Percentiles rank a stretch among this genome's conserved stretches.
phyloP scores from a whole-genome alignment of 2,113 vertebrate genomes.

The Grammomys surdaster region DNA sequence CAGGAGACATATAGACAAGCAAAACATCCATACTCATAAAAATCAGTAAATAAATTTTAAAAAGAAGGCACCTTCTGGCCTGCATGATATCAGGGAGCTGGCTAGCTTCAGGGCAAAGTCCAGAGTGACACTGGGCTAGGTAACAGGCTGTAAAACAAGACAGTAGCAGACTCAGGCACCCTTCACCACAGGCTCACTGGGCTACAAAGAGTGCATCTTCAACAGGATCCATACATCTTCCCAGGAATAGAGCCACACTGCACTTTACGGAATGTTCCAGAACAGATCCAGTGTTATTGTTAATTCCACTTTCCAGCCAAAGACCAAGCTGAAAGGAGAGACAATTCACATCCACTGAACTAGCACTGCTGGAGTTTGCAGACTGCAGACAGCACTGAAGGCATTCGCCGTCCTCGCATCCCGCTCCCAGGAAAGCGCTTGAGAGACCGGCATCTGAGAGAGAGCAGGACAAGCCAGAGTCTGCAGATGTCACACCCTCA shows the following conservation, averaged over 20 bases:
- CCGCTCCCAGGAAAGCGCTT: too few species aligned
- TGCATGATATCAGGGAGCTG: neutral
- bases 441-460: neutral
- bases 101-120: neutral
- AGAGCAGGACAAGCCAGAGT: neutral
- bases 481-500: neutral
- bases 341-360: neutral
- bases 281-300: slow-evolving; percentile 25
- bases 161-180: neutral
- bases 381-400: neutral
- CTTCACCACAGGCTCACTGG: neutral
- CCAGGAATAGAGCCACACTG: neutral
- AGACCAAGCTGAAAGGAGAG: neutral
- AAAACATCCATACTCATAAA: neutral
- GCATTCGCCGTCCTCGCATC: neutral
- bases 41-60: neutral
- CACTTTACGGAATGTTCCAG: neutral
- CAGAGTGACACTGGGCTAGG: neutral
- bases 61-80: neutral
- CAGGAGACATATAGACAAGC: neutral
- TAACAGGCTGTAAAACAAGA: neutral
- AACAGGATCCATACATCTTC: neutral
- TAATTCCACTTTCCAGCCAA: slow-evolving; percentile 1
- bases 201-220: neutral
- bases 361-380: too few species aligned